Conservation (phyloP, 2,113 vertebrate genomes). For the Colius striatus region DNA sequence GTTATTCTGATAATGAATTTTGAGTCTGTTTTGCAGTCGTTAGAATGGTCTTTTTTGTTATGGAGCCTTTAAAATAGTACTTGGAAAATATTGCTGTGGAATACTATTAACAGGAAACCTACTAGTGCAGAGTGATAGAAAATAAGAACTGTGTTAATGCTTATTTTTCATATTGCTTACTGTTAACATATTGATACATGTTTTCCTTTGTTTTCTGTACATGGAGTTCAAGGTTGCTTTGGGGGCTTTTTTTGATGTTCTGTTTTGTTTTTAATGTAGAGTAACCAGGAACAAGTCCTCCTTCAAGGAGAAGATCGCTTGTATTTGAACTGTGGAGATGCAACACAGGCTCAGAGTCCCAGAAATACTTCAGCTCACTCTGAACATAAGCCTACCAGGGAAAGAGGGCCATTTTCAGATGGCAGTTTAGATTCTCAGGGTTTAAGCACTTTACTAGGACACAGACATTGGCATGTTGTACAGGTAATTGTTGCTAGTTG, state of each 20-base stretch:
- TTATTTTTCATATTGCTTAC: not conserved
- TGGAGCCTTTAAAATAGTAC: not conserved
- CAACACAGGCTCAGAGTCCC: slow-evolving; percentile 84
- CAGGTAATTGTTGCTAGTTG: slow-evolving; percentile 81
- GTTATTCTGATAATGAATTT: not conserved
- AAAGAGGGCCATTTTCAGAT: slow-evolving; percentile 78
- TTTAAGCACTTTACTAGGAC: slow-evolving; percentile 99
- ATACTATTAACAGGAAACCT: not conserved
- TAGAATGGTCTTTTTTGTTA: not conserved
- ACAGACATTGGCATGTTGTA: slow-evolving; percentile 98
- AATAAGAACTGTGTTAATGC: too few species aligned
- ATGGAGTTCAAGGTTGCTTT: not conserved
- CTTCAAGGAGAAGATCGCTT: slow-evolving; percentile 97
- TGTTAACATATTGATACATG: not conserved
- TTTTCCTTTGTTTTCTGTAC: slow-evolving; percentile 3
- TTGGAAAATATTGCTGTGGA: not conserved
- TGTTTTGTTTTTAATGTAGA: slow-evolving; percentile 74
- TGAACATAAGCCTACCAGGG: slow-evolving; percentile 68
- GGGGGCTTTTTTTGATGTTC: not conserved
- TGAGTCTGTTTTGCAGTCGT: not conserved
- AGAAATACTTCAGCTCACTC: slow-evolving; percentile 69
- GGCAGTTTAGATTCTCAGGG: slow-evolving; percentile 89
- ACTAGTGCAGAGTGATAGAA: too few species aligned
- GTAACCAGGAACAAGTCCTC: slow-evolving; percentile 97
- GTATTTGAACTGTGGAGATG: slow-evolving; percentile 95